These are phyloP conservation scores for Cnemophilus loriae DNA, from an alignment of 2,113 vertebrate species.

Conservation along the genomic window DNA sequence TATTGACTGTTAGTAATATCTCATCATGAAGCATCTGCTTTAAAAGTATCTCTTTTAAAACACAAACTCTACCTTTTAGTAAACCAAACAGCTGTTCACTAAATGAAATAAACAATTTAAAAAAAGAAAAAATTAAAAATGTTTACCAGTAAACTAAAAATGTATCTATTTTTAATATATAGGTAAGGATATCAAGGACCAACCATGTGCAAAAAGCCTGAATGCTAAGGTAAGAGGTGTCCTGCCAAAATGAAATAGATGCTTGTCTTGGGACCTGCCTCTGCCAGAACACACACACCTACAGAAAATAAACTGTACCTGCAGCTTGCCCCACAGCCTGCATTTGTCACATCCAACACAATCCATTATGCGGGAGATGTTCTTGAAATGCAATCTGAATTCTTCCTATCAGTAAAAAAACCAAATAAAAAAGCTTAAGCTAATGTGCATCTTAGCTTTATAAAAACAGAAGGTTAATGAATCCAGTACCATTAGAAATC, in stretches of 20 bases:
- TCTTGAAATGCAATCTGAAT: slow-evolving; percentile 94
- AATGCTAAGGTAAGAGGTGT: not conserved
- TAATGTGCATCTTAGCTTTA: not conserved
- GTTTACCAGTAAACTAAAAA: not conserved
- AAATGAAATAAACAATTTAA: not conserved
- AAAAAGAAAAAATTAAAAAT: not conserved
- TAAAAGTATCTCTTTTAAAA: not conserved
- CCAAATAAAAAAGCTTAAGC: not conserved
- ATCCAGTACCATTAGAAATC: not conserved
- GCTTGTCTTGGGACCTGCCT: not conserved
- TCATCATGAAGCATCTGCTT: not conserved
- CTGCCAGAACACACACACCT: not conserved
- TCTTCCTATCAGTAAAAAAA: slow-evolving; percentile 80
- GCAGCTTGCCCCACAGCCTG: slow-evolving; percentile 93
- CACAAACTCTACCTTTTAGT: not conserved
- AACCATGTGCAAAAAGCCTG: not conserved
- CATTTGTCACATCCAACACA: slow-evolving; percentile 97
- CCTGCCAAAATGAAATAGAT: not conserved
- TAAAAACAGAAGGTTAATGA: not conserved
- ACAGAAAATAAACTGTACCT: slow-evolving; percentile 71
- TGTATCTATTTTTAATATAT: not conserved
- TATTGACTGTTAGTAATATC: not conserved
- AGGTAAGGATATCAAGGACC: not conserved
- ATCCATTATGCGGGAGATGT: slow-evolving; percentile 97
- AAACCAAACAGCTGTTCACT: not conserved